These are phyloP conservation scores for Stenurella melanura DNA, from an alignment of 2,888 invertebrate genomes.

Conservation along the genomic window DNA sequence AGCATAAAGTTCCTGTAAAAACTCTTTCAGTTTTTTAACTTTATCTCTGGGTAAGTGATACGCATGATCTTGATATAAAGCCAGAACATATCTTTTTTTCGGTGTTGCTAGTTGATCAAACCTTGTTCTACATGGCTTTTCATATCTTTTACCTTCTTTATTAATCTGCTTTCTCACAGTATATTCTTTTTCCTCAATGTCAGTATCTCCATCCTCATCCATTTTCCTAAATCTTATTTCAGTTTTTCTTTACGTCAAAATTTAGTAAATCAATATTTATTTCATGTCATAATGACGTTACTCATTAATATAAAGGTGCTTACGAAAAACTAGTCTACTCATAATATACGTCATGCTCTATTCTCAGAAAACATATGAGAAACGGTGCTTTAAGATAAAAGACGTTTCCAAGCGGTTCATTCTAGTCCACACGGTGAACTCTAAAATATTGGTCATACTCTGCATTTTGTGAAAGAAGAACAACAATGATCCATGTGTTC, in stretches of 20 bases:
- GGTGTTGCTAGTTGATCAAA: constrained; percentile 76
- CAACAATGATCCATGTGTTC: too few species aligned
- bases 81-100: constrained; percentile 74
- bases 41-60: constrained; percentile 73
- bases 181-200: constrained; percentile 42
- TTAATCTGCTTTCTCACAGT: constrained; percentile 46
- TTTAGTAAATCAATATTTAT: constrained; percentile 7
- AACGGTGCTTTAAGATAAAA: too few species aligned
- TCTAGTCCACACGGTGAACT: too few species aligned
- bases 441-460: too few species aligned
- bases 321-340: too few species aligned
- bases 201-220: background rate
- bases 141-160: constrained; percentile 41
- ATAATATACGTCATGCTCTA: too few species aligned
- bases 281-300: background rate
- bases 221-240: background rate
- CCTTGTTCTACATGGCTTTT: constrained; percentile 63
- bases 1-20: constrained; percentile 74
- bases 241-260: background rate
- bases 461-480: too few species aligned
- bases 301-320: background rate
- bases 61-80: constrained; percentile 76
- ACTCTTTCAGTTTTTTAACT: constrained; percentile 75
- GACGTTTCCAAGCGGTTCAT: too few species aligned
- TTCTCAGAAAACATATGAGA: too few species aligned